Percentiles rank a stretch among this genome's conserved stretches.
These are phyloP conservation scores for Peucedramus taeniatus DNA, from an alignment of 2,113 vertebrate species.

Conservation along the genomic window DNA sequence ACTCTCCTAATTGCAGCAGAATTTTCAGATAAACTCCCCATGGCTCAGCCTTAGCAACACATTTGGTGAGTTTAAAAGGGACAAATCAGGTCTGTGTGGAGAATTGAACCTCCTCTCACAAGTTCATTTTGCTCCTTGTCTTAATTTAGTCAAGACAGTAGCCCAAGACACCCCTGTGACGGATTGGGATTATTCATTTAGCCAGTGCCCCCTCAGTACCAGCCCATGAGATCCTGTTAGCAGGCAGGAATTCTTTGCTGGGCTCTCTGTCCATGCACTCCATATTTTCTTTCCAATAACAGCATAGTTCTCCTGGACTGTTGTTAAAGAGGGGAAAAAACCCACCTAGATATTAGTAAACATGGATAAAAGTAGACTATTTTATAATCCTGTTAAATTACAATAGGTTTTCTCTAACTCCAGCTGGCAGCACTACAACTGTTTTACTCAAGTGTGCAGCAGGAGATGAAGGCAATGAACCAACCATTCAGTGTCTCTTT, in stretches of 20 bases:
- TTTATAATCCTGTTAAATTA: background rate
- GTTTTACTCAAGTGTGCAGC: background rate
- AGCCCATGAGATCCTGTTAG: background rate
- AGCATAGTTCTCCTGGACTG: background rate
- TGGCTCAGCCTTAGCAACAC: background rate
- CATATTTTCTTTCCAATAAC: background rate
- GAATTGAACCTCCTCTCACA: background rate
- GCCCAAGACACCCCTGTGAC: background rate
- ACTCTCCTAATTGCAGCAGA: background rate
- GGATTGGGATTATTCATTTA: background rate
- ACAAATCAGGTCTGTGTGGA: background rate
- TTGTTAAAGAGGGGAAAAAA: background rate
- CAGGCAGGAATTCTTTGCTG: background rate
- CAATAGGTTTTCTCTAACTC: background rate
- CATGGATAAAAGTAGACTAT: background rate
- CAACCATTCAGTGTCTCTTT: background rate
- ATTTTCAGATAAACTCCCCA: background rate
- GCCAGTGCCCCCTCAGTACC: background rate
- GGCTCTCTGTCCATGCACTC: background rate
- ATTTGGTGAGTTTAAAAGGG: background rate
- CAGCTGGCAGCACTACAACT: background rate
- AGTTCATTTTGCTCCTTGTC: background rate
- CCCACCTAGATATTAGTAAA: background rate
- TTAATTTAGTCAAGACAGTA: background rate
- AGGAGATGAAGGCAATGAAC: background rate